Conservation (phyloP, 2,797 vertebrate genomes). For the Ataeniobius toweri region DNA sequence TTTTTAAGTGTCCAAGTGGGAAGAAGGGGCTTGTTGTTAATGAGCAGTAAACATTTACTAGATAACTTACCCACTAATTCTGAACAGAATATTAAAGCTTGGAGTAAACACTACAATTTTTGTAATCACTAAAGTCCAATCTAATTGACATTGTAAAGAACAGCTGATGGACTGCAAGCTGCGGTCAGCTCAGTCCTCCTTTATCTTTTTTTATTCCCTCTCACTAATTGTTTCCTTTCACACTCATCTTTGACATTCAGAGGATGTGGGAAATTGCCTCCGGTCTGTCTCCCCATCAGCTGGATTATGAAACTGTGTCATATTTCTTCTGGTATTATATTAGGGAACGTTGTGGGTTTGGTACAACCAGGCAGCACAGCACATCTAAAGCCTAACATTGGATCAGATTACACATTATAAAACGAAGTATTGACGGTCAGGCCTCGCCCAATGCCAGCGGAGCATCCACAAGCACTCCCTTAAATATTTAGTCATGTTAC, state of each 20-base stretch:
- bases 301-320: conserved; percentile 42
- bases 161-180: conserved; percentile 50
- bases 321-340: conserved; percentile 24
- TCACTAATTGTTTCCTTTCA: conserved; percentile 59
- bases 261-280: conserved; percentile 42
- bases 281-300: conserved; percentile 38
- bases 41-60: conserved; percentile 44
- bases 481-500: background rate
- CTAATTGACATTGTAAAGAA: conserved; percentile 59
- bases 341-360: conserved; percentile 31
- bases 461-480: conserved; percentile 43
- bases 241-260: conserved; percentile 54
- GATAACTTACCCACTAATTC: conserved; percentile 44
- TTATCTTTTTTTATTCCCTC: conserved; percentile 40
- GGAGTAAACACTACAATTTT: conserved; percentile 47
- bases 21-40: conserved; percentile 31
- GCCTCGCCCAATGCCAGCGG: conserved; percentile 32
- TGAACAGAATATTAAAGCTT: conserved; percentile 34
- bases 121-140: conserved; percentile 48
- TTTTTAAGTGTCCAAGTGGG: conserved; percentile 18
- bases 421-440: conserved; percentile 51
- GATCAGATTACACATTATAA: conserved; percentile 35
- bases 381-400: conserved; percentile 16
- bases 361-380: conserved; percentile 17
- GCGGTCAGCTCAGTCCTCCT: conserved; percentile 44